Percentiles rank a stretch among this genome's conserved stretches.
These are phyloP conservation scores for Myrmecobius fasciatus DNA, from an alignment of 2,113 vertebrate genomes.

Conservation along the genomic window DNA sequence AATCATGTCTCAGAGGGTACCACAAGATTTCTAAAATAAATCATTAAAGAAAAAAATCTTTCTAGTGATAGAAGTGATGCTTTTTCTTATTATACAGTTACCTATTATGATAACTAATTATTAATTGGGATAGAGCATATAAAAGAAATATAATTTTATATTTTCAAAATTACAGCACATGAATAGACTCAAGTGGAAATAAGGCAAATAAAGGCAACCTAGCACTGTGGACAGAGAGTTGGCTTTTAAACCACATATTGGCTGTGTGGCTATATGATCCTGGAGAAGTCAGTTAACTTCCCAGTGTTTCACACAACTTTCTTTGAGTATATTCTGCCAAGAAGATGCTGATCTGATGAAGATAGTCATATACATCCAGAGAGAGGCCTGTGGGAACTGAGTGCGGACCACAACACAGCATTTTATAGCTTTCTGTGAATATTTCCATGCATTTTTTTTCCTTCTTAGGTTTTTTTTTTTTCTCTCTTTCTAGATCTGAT, in stretches of 20 bases:
- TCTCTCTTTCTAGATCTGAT: no score
- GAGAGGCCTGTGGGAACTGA: no score
- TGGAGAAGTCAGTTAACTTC: background rate
- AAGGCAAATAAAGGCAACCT: background rate
- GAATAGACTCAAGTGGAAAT: background rate
- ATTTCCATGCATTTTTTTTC: no score
- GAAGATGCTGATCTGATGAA: background rate
- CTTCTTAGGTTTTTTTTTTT: no score
- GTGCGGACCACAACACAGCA: no score
- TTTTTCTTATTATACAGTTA: background rate
- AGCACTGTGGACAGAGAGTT: background rate
- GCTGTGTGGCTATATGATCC: background rate
- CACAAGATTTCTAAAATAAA: conserved; percentile 10
- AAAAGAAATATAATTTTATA: background rate
- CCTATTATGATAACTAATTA: background rate
- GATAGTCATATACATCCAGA: no score
- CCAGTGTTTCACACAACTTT: background rate
- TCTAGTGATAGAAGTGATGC: background rate
- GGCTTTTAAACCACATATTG: background rate
- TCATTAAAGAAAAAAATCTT: conserved; percentile 30
- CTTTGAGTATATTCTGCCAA: background rate
- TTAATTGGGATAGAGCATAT: background rate
- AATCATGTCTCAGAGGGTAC: conserved; percentile 32
- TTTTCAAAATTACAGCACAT: background rate
- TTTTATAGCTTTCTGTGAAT: no score